Conservation (phyloP, 2,113 vertebrate genomes). For the Athene noctua region DNA sequence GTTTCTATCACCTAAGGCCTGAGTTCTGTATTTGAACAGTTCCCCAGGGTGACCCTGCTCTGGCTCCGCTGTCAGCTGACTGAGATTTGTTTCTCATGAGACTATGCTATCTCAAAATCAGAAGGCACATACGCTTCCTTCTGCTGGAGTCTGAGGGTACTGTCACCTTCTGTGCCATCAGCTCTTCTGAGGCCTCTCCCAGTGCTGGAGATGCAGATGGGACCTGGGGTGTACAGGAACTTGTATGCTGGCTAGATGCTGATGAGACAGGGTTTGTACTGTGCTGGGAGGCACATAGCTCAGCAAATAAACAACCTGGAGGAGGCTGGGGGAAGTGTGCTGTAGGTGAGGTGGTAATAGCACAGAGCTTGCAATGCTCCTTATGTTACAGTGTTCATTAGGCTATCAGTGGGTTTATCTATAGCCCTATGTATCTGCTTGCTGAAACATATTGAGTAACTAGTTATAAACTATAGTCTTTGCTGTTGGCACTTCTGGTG, state of each 20-base stretch:
- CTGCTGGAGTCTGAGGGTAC: not conserved
- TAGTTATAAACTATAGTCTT: not conserved
- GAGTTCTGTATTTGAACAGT: not conserved
- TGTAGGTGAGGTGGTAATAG: not conserved
- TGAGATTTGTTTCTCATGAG: not conserved
- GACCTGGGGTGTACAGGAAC: not conserved
- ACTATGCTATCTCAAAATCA: not conserved
- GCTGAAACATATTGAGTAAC: not conserved
- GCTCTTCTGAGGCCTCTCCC: not conserved
- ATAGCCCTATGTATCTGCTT: not conserved
- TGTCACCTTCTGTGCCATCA: not conserved
- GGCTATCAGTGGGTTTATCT: not conserved
- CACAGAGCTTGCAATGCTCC: not conserved
- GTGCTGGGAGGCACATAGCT: not conserved
- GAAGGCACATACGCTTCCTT: fast-evolving
- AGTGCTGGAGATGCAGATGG: not conserved
- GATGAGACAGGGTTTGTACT: not conserved
- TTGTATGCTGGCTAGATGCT: not conserved
- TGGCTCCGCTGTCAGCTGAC: not conserved
- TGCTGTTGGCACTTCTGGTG: constrained; percentile 13
- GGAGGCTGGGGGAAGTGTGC: not conserved
- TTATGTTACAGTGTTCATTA: not conserved
- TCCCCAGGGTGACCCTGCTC: not conserved
- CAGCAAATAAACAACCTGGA: not conserved
- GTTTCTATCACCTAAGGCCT: not conserved